Base-by-base conservation (phyloP, 64 coral and sea anemone genomes). In the Porites australiensis region DNA sequence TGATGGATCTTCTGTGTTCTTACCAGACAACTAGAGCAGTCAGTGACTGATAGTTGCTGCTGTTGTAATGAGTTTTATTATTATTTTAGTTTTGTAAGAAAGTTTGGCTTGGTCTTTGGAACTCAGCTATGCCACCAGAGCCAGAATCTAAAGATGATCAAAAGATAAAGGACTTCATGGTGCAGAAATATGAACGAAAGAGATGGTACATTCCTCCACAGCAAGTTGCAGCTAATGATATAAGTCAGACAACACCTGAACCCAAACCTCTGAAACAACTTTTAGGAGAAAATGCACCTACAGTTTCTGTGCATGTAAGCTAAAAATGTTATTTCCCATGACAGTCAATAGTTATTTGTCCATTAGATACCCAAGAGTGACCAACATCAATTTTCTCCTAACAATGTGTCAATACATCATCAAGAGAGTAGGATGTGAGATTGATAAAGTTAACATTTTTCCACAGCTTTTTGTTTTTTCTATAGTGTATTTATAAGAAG, bases 91-190 rank as follows among this genome's bases (percentile, higher is more conserved):
- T 89, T 64, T 99, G 98, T 86, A 96, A 68, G 83, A 96, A 96
- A 88, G 90, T 95, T 16, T 99, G 98, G 98, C 75, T 99, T 20
- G 98, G 98, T 50, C 58, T 99, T 72, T 99, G 98, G 98, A 99
- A 99, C 80, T 99, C 98, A 54, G 54, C 92, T 59, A 88, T 89
- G 74, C 79, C 88, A 74, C 77, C 98, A 76, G 98, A 99, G 93
- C 98, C 98, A 58, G 98, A 99, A 70, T 96, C 98, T 43, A 91
- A 77, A 72, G 98, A 99, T 87, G 98, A 99, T 64, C 94, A 96
- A 44, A 99, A 99, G 73, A 82, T 96, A 61, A 99, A 99, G 88
- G 98, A 99, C 21, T 99, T 99, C 83, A 99, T 99, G 94, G 96
- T 94, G 59, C 94, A 96, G 51, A 99, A 99, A 66, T 99, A 99